Base-by-base conservation (phyloP, 2,888 invertebrate species). In the Ichneumoninae sp. region DNA sequence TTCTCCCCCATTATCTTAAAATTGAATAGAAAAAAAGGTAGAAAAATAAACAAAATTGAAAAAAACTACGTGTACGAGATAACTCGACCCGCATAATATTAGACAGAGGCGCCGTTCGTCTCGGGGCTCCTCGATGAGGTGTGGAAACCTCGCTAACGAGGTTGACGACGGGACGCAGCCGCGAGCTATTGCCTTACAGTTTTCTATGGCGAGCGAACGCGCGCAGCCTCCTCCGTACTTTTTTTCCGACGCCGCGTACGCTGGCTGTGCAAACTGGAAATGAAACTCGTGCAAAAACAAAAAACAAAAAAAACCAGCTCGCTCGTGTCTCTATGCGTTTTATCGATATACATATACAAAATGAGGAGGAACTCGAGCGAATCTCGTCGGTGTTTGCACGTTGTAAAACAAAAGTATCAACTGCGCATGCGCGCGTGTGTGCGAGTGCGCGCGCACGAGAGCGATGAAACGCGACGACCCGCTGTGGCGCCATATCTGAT, bases 401-500 rank as follows among this genome's bases (percentile, higher is more conserved):
- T 81, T 77, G 78, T 84, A 81, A 84, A 84, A 74, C 77, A 81
- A 84, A 84, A 75, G 76, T 80, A 40, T 40, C 40, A 5, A 40
- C 5, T 10, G 40, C 40, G 40, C 10, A 40, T 40, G 40, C 40
- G 33, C 33, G 33, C 6, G 69, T 70, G 22, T 16, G 50, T 30
- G 19, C 4, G 70, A 33, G 66, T 70, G 62, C 16, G 40, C 54
- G 65, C 4, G 69, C 62, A 36, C 47, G 74, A 65, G 78, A 44
- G 81, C 62, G 70, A 82, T 68, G 70, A 84, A 84, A 79, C 71
- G 78, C 77, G 74, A 71, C 81, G 82, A 84, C 26, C 54, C 50
- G 71, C 79, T 69, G 36, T 76, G 82, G 81, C 84, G 82, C 81
- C 84, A 79, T 84, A 84, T 82, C 84, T 84, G 84, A 84, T 84